A percentile compares a stretch with the other conserved stretches of the same genome.
Conservation (phyloP, 2,888 invertebrate genomes). For the Habrosyne pyritoides region DNA sequence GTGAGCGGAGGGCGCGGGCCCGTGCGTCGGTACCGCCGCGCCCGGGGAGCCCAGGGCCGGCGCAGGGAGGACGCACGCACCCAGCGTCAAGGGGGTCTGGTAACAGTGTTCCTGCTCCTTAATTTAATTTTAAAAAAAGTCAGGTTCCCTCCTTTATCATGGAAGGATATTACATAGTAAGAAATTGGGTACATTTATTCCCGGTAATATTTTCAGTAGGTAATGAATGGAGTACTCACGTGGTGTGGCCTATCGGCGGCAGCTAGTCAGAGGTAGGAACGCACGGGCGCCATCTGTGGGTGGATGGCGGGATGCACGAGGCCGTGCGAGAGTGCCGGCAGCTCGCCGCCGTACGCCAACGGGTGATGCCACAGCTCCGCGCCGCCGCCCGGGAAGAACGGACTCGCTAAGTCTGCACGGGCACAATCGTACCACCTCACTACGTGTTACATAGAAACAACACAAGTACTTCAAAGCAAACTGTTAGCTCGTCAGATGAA, state of each 20-base stretch:
- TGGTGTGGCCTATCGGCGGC: conserved; percentile 90
- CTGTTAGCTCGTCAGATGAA: neutral
- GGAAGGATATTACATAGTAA: neutral
- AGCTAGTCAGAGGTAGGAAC: conserved; percentile 99
- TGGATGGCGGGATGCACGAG: conserved; percentile 98
- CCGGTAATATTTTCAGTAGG: neutral
- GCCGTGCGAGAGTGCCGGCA: conserved; percentile 93
- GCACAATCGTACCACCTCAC: conserved; percentile 35
- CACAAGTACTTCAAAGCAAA: neutral
- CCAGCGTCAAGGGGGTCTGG: conserved; percentile 81
- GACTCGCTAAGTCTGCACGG: conserved; percentile 94
- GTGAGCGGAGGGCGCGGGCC: conserved; percentile 87
- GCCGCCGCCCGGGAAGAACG: conserved; percentile 94
- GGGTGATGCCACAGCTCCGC: conserved; percentile 98
- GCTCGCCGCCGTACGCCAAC: conserved; percentile 91
- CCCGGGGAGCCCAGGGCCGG: conserved; percentile 96
- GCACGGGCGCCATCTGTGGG: conserved; percentile 97
- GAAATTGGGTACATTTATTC: neutral
- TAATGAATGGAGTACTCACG: conserved; percentile 72
- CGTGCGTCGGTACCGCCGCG: conserved; percentile 87
- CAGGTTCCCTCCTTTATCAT: neutral
- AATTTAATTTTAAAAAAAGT: neutral
- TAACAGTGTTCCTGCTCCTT: neutral
- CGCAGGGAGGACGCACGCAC: conserved; percentile 95
- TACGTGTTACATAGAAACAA: conserved; percentile 6